Base-by-base conservation (phyloP, 1,140 invertebrate genomes). In the Drusus annulatus region DNA sequence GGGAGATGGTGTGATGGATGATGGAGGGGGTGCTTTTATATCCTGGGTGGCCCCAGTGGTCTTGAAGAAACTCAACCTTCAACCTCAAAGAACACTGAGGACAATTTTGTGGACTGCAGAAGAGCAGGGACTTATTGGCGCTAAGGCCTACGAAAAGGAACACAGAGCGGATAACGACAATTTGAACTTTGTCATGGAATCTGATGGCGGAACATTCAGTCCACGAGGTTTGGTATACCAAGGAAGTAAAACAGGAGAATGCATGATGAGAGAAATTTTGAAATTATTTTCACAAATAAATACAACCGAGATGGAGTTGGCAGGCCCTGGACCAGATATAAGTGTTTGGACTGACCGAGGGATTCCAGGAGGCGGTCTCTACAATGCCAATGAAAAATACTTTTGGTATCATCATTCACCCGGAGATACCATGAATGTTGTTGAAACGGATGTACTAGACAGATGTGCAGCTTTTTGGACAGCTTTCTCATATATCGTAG, bases 1-100 rank as follows among this genome's bases (percentile, higher is more conserved):
- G 28, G 95, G 94, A 19, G 90, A 93, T 85, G 95, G 95, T 15
- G 94, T 94, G 0, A 93, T 96, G 93, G 95, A 96, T 85, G 95
- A 96, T 87, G 95, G 93, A 73, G 93, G 92, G 73, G 95, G 95
- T 56, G 91, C 92, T 36, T 93, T 95, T 79, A 93, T 95, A 79
- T 94, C 94, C 0, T 95, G 93, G 93, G 91, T 91, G 74, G 91
- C 93, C 45, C 86, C 94, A 17, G 90, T 90, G 10, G 84, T 94
- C 8, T 84, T 96, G 1, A 92, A 92, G 84, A 85, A 89, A 21
- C 86, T 96, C 0, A 88, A 90, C 62, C 86, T 95, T 4, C 86
- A 86, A 73, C 91, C 94, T n/a, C 91, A 90, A 84, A 87, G 94
- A 83, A 96, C 95, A 4, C 85, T 93, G 76, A 91, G 94, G 84